Conservation (phyloP, 2,888 invertebrate genomes). For the Trichogramma evanescens region DNA sequence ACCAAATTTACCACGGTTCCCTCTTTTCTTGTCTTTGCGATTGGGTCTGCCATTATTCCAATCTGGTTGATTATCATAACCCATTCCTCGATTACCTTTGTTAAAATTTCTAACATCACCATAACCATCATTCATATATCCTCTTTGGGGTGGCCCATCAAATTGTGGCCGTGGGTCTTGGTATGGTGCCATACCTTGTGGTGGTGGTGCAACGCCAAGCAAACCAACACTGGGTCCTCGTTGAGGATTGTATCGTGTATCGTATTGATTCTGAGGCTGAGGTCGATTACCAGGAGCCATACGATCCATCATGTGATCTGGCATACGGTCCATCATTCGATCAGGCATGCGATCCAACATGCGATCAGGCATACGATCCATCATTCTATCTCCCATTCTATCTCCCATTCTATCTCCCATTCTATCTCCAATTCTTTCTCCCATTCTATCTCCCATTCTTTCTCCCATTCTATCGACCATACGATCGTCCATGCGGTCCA, state of each 20-base stretch:
- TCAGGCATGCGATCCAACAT: constrained; percentile 44
- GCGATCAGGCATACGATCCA: not conserved
- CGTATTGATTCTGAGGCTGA: constrained; percentile 34
- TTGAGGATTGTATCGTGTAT: constrained; percentile 36
- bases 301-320: not conserved
- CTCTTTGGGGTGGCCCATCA: constrained; percentile 25
- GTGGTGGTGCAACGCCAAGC: constrained; percentile 38
- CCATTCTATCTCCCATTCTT: constrained; percentile 25
- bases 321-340: constrained; percentile 52
- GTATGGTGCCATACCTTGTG: constrained; percentile 30
- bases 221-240: constrained; percentile 40
- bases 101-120: constrained; percentile 23
- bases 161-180: constrained; percentile 33
- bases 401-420: constrained; percentile 44
- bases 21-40: constrained; percentile 17
- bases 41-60: constrained; percentile 29
- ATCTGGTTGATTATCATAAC: constrained; percentile 30
- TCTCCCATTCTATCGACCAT: constrained; percentile 37
- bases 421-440: not conserved
- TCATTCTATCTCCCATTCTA: constrained; percentile 38
- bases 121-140: constrained; percentile 15
- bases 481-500: constrained; percentile 23
- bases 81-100: constrained; percentile 27
- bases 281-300: not conserved
- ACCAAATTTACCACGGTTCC: constrained; percentile 17